Base-by-base conservation (phyloP, 1,140 invertebrate genomes). In the Cylas formicarius region DNA sequence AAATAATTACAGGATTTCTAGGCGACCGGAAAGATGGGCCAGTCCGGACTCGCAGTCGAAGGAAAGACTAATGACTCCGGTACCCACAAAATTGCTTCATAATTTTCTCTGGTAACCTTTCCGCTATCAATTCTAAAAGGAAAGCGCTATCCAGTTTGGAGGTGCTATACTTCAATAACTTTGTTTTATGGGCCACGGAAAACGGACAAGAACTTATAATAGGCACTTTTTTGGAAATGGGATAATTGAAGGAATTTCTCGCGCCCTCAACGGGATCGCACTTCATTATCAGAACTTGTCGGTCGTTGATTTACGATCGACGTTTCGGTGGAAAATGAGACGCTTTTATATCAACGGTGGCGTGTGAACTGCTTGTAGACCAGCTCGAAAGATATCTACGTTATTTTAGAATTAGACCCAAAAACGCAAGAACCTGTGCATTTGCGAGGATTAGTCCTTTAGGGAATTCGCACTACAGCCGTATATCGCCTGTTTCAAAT, bases 31-130 rank as follows among this genome's bases (percentile, higher is more conserved):
- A 31, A 31, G 5, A n/a, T 26, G 24, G 29, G 13, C 4, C 29
- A n/a, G 4, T 6, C 11, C 29, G 11, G 7, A 5, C 18, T 31
- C 36, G 20, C 21, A 37, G 18, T 19, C 21, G 19, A 44, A 41
- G 44, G 49, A 50, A 59, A 61, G 57, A 62, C 53, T 61, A 62
- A 62, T 60, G 57, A 58, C 57, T 49, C 44, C 49, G 46, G 55
- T 55, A 49, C 56, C 58, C 58, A 53, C 60, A 55, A 62, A 62
- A 62, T 62, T 61, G 58, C 60, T 61, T 62, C 58, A 62, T 62
- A 62, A 62, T 61, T 63, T 62, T 61, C 61, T 55, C 52, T 44
- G 46, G 57, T 60, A 63, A 61, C 59, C 59, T 63, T 63, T 58
- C 57, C 52, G 55, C 58, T 57, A 61, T 63, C 56, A 63, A 63